Base-by-base conservation (phyloP, 2,797 vertebrate genomes). In the Eidolon dupreanum region DNA sequence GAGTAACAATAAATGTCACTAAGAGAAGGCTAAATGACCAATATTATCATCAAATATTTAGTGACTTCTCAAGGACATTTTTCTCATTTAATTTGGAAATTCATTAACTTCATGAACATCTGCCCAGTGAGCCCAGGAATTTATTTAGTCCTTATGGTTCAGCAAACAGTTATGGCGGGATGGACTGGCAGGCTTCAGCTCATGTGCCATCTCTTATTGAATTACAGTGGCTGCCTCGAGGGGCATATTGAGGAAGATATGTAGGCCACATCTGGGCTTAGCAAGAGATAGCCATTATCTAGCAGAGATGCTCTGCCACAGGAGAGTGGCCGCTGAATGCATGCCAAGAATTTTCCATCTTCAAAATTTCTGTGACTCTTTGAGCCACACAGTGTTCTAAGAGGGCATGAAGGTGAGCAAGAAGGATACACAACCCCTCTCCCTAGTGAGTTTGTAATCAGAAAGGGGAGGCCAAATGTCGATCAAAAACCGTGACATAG, bases 21-120 rank as follows among this genome's bases (percentile, higher is more conserved):
- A 24, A 70, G 88, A 86, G 81, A 94, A 91, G 88, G 87, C 51
- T 77, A 55, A 74, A 59, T 36, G 65, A 93, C 74, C 90, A 90
- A 70, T 74, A 74, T 70, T 33, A 79, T 75, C 38, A 71, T 38
- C 59, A 81, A 55, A 79, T 75, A 85, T 13, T 95, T 59, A 92
- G 71, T 43, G 73, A 82, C 68, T 79, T 96, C 85, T 43, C 79
- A 85, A 75, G 81, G 89, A 92, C 20, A 24, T 41, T 84, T 87
- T 93, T 88, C 93, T 90, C 36, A 0, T 88, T 92, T 84, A 43
- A 75, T 96, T 85, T 79, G 77, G 77, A 95, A 96, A 96, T 93
- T 70, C 81, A 90, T 93, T 93, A 87, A 93, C 85, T 91, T 88
- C 51, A 20, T 46, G 91, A 95, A 93, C 95, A 92, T 88, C 89